Evolutionary conservation across 2,888 invertebrate species (phyloP).

Genomic region (Syrista parreyssii): DNA sequence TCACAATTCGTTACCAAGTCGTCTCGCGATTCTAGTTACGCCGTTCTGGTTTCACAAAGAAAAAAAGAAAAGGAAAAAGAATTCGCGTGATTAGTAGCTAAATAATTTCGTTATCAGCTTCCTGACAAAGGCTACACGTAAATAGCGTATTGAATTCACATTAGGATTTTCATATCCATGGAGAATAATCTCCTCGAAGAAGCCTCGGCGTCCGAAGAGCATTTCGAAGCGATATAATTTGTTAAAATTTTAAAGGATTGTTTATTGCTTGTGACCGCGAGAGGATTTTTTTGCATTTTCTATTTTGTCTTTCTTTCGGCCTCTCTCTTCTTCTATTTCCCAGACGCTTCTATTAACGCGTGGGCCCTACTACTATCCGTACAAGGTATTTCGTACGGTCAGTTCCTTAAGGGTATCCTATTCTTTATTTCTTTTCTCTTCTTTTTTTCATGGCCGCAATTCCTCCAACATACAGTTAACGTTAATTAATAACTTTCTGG

Average conservation of each 20-base stretch:
- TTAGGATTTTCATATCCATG: neutral
- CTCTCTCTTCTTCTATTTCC: neutral
- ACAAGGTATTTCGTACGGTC: neutral
- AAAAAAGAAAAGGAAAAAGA: neutral
- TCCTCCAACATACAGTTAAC: neutral
- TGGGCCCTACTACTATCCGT: neutral
- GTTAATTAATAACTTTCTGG: neutral
- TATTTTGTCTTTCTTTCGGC: neutral
- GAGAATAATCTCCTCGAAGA: neutral
- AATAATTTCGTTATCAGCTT: neutral
- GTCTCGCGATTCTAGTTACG: neutral
- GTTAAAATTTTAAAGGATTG: conserved; percentile 33
- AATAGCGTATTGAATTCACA: neutral
- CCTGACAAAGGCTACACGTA: neutral
- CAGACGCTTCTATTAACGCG: neutral
- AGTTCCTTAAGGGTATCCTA: neutral
- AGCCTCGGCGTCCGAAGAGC: conserved; percentile 21
- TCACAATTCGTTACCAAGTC: conserved; percentile 56
- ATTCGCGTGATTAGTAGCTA: neutral
- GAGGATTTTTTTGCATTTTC: neutral
- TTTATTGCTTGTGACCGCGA: conserved; percentile 16
- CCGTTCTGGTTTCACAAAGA: neutral
- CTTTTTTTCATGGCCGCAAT: neutral
- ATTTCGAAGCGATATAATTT: conserved; percentile 26
- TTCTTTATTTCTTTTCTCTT: conserved; percentile 7